Base-by-base conservation (phyloP, 2,113 vertebrate genomes). In the Zosterops lateralis region DNA sequence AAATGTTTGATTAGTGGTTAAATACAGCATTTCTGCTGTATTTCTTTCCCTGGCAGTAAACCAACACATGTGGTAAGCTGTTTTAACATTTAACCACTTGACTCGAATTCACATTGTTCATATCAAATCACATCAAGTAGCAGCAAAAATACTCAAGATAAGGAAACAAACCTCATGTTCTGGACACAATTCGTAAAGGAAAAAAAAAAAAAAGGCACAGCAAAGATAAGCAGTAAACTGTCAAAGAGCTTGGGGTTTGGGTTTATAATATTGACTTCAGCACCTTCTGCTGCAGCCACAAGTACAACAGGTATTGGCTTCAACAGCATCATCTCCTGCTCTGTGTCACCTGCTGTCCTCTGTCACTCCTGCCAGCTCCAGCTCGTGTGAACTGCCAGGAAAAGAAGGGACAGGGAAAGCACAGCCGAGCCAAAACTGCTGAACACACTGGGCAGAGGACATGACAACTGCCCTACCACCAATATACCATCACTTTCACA, bases 1-100 rank as follows among this genome's bases (percentile, higher is more conserved):
- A 82, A 84, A 90, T 65, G 84, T 86, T 50, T 84, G 70, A 86
- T 68, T 24, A 65, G 51, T 66, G 16, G 92, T 93, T 93, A 90
- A 93, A 91, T 84, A 93, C 82, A 70, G 45, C 8, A 65, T n/a
- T 73, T 62, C 34, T 51, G 42, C 40, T 57, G 60, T 91, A 73
- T 17, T 5, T 75, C 58, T 84, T 92, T 77, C 51, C 44, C 68
- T 82, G 77, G 88, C 53, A 87, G 36, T 31, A 87, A 95, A 73
- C 75, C 86, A 95, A n/a, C 40, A 66, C 45, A 74, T 7, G 18
- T 24, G 44, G 44, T 67, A 95, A 95, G 42, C 66, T 67, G 25
- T 44, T 88, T 84, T 76, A 77, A 72, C 67, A 56, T 67, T 73
- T 81, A 95, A 91, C 51, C 45, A 75, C 40, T 90, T 77, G 50